Evolutionary conservation across 2,113 vertebrate species (phyloP).

Genomic region (Nestor notabilis): DNA sequence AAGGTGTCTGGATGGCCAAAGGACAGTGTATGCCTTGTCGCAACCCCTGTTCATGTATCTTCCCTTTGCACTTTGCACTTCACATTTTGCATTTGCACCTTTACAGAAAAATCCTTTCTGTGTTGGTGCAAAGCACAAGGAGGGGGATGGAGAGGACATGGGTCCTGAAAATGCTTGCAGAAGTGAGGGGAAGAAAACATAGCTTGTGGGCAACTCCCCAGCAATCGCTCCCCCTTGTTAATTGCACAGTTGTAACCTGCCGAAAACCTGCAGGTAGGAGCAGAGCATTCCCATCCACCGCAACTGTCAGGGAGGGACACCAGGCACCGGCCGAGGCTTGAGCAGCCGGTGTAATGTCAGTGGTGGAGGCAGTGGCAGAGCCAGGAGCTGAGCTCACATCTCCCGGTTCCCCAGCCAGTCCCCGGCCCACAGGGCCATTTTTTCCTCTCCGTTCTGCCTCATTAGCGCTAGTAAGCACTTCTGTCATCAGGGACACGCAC

Average conservation of each 20-base stretch:
- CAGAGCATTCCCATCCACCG: not conserved
- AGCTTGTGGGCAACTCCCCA: not conserved
- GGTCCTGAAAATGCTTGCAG: not conserved
- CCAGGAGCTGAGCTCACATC: slow-evolving; percentile 70
- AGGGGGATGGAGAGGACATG: accelerated
- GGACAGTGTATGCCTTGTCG: accelerated
- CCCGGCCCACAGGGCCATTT: slow-evolving; percentile 59
- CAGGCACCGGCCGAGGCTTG: not conserved
- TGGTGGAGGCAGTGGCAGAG: not conserved
- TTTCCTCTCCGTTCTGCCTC: slow-evolving; percentile 69
- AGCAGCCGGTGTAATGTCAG: not conserved
- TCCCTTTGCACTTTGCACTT: not conserved
- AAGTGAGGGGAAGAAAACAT: accelerated
- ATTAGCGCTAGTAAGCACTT: slow-evolving; percentile 68
- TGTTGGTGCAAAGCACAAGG: not conserved
- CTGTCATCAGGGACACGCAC: slow-evolving; percentile 67
- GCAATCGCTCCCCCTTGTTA: accelerated
- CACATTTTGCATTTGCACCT: not conserved
- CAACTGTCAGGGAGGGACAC: not conserved
- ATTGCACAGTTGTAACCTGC: not conserved
- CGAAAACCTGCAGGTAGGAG: not conserved
- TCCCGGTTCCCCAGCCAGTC: slow-evolving; percentile 54
- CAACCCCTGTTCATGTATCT: accelerated
- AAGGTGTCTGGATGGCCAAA: not conserved
- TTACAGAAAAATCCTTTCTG: not conserved